Percentiles rank a stretch among this genome's conserved stretches.
phyloP scores from a whole-genome alignment of 2,113 vertebrate species.

The Austrofundulus limnaeus region DNA sequence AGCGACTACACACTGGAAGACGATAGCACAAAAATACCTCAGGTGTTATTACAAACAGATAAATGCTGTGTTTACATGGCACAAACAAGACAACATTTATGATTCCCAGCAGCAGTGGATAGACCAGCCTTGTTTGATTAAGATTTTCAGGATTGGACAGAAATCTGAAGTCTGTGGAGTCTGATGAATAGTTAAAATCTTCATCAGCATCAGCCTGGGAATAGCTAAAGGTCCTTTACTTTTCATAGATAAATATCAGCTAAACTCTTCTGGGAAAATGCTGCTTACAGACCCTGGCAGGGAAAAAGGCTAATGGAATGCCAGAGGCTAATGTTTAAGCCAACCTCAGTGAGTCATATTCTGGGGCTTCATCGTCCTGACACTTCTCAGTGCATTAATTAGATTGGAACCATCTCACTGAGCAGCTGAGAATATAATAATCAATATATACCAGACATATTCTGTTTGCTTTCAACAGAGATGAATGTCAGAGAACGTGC shows the following conservation, averaged over 20 bases:
- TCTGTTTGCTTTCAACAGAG: constrained; percentile 3
- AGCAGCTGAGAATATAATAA: constrained; percentile 31
- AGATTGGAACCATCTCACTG: constrained; percentile 33
- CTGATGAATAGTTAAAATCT: constrained; percentile 44
- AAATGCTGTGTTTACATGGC: constrained; percentile 26
- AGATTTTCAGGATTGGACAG: constrained; percentile 8
- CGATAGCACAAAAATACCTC: neutral
- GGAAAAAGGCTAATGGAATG: constrained; percentile 31
- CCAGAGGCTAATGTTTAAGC: constrained; percentile 26
- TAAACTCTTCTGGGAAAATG: constrained; percentile 36
- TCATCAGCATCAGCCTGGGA: constrained; percentile 40
- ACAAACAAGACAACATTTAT: constrained; percentile 1
- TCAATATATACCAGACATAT: constrained; percentile 33
- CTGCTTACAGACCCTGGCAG: constrained; percentile 46
- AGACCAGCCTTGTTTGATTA: neutral
- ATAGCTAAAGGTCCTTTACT: constrained; percentile 33
- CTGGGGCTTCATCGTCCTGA: constrained; percentile 23
- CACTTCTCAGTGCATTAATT: constrained; percentile 40
- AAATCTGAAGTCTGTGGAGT: constrained; percentile 18
- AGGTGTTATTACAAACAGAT: constrained; percentile 15
- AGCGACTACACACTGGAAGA: neutral
- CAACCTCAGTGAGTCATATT: constrained; percentile 26
- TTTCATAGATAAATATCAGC: constrained; percentile 66
- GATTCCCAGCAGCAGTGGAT: constrained; percentile 5
- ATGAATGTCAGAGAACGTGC: constrained; percentile 10